phyloP scores from a whole-genome alignment of 2,113 vertebrate genomes.

The Dinomys branickii region DNA sequence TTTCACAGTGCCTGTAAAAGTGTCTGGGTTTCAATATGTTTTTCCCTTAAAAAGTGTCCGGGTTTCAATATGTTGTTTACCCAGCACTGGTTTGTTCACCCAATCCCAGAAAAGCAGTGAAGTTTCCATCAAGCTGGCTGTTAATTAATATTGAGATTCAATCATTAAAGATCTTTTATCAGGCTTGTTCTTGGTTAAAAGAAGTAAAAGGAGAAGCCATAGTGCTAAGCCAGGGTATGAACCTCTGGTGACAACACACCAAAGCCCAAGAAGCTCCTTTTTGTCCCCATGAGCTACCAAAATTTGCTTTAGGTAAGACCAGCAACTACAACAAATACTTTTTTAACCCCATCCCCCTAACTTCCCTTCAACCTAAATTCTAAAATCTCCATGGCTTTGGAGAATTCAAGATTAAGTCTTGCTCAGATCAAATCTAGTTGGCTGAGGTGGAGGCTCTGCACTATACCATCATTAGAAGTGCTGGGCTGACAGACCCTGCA shows the following conservation, averaged over 20 bases:
- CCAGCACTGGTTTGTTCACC: background rate
- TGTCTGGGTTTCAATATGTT: background rate
- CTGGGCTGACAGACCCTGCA: background rate
- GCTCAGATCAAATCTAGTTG: background rate
- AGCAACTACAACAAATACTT: background rate
- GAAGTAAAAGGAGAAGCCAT: background rate
- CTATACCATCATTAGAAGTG: background rate
- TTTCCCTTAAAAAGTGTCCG: background rate
- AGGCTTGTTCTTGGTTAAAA: constrained; percentile 32
- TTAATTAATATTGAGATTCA: constrained; percentile 32
- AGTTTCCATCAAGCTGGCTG: background rate
- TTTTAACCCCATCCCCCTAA: background rate
- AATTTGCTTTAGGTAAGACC: background rate
- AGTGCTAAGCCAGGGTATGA: background rate
- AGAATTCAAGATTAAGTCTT: background rate
- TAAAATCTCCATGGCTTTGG: background rate
- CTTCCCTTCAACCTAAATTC: background rate
- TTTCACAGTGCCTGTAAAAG: background rate
- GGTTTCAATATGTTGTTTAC: background rate
- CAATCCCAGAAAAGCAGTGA: background rate
- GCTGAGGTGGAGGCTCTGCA: background rate
- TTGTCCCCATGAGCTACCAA: background rate
- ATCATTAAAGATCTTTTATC: background rate
- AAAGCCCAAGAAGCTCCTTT: background rate
- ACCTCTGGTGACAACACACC: background rate